Base-by-base conservation (phyloP, 2,888 invertebrate species). In the Temnothorax unifasciatus region DNA sequence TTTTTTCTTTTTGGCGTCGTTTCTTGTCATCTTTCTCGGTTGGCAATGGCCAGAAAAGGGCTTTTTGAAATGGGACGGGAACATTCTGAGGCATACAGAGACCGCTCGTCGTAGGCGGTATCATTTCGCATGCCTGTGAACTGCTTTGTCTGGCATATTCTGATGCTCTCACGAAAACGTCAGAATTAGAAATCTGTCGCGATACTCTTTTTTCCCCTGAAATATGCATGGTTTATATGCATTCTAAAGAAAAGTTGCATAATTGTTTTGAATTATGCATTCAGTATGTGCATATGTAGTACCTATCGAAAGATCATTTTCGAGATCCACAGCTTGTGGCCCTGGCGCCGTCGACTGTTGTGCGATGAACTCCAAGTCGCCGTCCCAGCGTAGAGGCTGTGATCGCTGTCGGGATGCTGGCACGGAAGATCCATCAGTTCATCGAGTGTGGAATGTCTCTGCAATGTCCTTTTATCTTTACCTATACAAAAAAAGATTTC, bases 211-310 rank as follows among this genome's bases (percentile, higher is more conserved):
- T 52, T 52, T 52, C 50, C 50, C 6, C n/a, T 52, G 50, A 52
- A 52, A 52, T 52, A 52, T 52, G 50, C n/a, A 52, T 52, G 50
- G 50, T 52, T 52, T 52, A 52, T 52, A 52, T n/a, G 50, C n/a
- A 52, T 52, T 52, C n/a, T 52, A 52, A 52, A 52, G 50, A n/a
- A 52, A 52, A 52, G n/a, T 52, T 52, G 50, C 8, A 52, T 52
- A 52, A 52, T 52, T 52, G 50, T 52, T 52, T 52, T 52, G 50
- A 52, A 52, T 52, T 52, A 52, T 52, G 50, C n/a, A 52, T 52
- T 52, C 8, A 52, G 50, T 52, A 52, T 52, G n/a, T 52, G 50
- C 50, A 52, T 52, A 52, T 52, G n/a, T n/a, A 52, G n/a, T 52
- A 52, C n/a, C n/a, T 52, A 52, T 52, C 9, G 52, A 52, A 52